A percentile compares a stretch with the other conserved stretches of the same genome.
phyloP scores from a whole-genome alignment of 2,888 invertebrate genomes.

The Cantharis nigra region DNA sequence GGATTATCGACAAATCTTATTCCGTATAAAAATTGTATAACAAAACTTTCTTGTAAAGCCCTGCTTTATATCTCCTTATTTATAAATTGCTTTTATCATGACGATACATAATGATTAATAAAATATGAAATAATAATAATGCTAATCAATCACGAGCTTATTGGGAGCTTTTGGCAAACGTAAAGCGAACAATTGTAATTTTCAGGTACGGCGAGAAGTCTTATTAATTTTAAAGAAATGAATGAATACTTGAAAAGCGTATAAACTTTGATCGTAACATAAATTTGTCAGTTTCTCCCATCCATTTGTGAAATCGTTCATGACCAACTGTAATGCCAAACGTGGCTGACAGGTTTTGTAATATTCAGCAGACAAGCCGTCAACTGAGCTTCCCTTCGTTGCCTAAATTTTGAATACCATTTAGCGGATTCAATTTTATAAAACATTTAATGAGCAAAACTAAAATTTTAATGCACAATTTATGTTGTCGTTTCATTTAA shows the following conservation, averaged over 20 bases:
- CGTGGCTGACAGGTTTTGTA: conserved; percentile 31
- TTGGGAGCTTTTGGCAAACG: background rate
- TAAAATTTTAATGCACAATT: background rate
- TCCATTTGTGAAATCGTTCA: conserved; percentile 37
- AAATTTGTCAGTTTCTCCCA: conserved; percentile 29
- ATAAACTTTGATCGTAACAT: conserved; percentile 30
- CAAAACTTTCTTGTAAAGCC: background rate
- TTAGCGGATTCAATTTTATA: background rate
- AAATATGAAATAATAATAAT: background rate
- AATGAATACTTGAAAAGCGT: conserved; percentile 28
- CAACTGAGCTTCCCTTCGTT: conserved; percentile 24
- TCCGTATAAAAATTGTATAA: background rate
- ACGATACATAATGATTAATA: background rate
- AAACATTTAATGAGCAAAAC: background rate
- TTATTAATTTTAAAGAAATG: conserved; percentile 12
- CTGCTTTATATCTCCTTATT: background rate
- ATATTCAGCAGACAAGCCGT: conserved; percentile 32
- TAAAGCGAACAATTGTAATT: background rate
- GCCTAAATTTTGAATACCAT: conserved; percentile 28
- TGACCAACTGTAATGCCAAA: conserved; percentile 33
- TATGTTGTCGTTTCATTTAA: background rate
- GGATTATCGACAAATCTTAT: background rate
- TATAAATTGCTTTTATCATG: background rate
- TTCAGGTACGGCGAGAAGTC: conserved; percentile 3
- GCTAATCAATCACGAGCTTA: background rate